These are phyloP conservation scores for Chrysolina haemoptera DNA, from an alignment of 2,888 invertebrate species.

Conservation along the genomic window DNA sequence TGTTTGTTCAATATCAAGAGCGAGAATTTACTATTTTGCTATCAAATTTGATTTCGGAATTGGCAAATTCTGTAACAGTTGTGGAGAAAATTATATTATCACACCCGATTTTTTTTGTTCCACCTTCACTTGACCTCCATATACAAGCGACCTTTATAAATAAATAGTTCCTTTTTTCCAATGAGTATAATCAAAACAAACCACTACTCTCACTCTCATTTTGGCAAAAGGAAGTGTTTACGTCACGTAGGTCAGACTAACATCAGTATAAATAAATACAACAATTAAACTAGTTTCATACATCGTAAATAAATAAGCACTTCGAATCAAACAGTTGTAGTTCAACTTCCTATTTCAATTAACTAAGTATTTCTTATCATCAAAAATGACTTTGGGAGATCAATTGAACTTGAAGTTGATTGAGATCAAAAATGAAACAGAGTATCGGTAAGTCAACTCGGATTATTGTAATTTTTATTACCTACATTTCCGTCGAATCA, in stretches of 20 bases:
- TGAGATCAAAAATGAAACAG: conserved; percentile 49
- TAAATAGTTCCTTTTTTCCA: too few species aligned
- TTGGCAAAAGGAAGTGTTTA: not conserved
- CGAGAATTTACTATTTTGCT: too few species aligned
- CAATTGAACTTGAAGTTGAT: conserved; percentile 45
- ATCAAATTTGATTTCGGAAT: too few species aligned
- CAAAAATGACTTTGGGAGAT: conserved; percentile 40
- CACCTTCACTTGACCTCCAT: too few species aligned
- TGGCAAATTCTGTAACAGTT: too few species aligned
- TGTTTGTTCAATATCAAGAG: too few species aligned
- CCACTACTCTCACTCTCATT: not conserved
- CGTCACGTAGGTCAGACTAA: not conserved
- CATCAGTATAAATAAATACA: conserved; percentile 14
- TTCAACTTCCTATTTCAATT: not conserved
- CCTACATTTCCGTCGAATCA: not conserved
- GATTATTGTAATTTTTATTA: not conserved
- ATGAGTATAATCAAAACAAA: not conserved
- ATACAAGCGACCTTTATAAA: too few species aligned
- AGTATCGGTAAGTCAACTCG: conserved; percentile 41
- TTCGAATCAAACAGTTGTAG: not conserved
- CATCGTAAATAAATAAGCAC: not conserved
- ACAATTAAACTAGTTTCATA: not conserved
- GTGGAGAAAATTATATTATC: too few species aligned
- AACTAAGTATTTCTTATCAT: not conserved
- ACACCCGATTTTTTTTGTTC: too few species aligned